These are phyloP conservation scores for Anser cygnoides DNA, from an alignment of 2,113 vertebrate genomes.

Conservation along the genomic window DNA sequence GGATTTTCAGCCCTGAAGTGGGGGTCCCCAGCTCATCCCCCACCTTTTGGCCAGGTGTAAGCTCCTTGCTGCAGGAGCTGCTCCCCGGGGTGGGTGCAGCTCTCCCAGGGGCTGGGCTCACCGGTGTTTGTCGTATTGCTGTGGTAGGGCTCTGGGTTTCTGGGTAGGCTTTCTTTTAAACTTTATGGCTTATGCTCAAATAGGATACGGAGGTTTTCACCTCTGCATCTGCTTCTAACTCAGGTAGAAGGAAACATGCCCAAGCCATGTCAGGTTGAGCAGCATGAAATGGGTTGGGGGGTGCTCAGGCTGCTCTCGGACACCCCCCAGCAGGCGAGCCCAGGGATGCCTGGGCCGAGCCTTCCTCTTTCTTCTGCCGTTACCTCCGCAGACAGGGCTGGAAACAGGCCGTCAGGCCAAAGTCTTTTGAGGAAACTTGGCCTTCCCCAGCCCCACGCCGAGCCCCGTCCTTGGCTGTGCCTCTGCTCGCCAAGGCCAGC, in stretches of 20 bases:
- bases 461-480: background rate
- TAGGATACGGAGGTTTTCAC: background rate
- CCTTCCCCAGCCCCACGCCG: background rate
- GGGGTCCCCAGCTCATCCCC: no score
- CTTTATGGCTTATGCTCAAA: background rate
- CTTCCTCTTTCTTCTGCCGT: background rate
- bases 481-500: conserved; percentile 29
- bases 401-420: background rate
- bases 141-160: fast-evolving
- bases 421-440: conserved; percentile 64
- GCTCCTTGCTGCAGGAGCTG: background rate
- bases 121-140: fast-evolving
- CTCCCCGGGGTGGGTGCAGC: background rate
- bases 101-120: background rate
- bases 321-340: background rate
- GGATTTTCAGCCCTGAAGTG: background rate
- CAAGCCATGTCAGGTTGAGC: background rate
- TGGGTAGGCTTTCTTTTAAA: background rate
- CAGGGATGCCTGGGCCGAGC: background rate
- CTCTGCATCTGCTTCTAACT: background rate
- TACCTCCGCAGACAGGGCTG: background rate
- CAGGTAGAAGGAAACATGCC: fast-evolving
- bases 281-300: background rate
- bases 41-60: background rate
- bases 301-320: background rate